A percentile compares a stretch with the other conserved stretches of the same genome.
Conservation (phyloP, 2,888 invertebrate species). For the Synanthedon myopaeformis region DNA sequence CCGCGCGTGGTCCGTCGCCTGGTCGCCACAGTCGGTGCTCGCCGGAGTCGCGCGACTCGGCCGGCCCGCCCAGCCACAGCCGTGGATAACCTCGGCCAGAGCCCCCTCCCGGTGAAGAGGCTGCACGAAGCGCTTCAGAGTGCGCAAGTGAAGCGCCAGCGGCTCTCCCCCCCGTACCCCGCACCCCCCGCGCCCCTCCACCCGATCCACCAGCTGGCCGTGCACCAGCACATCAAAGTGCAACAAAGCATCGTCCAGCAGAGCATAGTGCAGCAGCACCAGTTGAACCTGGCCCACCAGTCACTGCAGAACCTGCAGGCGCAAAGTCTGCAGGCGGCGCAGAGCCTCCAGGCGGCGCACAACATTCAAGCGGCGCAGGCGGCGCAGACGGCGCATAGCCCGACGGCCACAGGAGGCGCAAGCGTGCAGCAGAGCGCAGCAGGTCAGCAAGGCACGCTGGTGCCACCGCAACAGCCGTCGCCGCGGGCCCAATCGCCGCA, state of each 20-base stretch:
- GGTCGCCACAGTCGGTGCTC: constrained; percentile 62
- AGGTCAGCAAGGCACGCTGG: constrained; percentile 53
- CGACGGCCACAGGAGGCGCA: constrained; percentile 48
- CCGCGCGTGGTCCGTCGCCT: constrained; percentile 41
- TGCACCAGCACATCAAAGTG: constrained; percentile 63
- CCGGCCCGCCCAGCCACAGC: constrained; percentile 66
- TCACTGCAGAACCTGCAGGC: constrained; percentile 55
- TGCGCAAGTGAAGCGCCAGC: constrained; percentile 73
- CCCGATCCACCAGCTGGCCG: constrained; percentile 58
- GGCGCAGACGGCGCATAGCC: constrained; percentile 28
- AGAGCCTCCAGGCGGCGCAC: constrained; percentile 14
- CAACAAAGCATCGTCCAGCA: constrained; percentile 63
- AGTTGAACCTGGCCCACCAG: constrained; percentile 60
- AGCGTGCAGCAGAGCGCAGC: constrained; percentile 49
- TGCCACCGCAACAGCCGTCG: constrained; percentile 59
- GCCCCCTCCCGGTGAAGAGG: constrained; percentile 70
- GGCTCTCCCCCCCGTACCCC: constrained; percentile 71
- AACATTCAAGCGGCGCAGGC: constrained; percentile 37
- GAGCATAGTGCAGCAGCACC: constrained; percentile 63
- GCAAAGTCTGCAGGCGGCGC: constrained; percentile 38
- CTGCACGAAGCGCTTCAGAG: constrained; percentile 73
- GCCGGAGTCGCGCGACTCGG: constrained; percentile 69
- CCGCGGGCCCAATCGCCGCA: constrained; percentile 53
- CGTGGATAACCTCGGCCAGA: constrained; percentile 71
- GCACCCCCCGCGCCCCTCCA: constrained; percentile 57